These are phyloP conservation scores for Spea bombifrons DNA, from an alignment of 2,113 vertebrate species.

Conservation along the genomic window DNA sequence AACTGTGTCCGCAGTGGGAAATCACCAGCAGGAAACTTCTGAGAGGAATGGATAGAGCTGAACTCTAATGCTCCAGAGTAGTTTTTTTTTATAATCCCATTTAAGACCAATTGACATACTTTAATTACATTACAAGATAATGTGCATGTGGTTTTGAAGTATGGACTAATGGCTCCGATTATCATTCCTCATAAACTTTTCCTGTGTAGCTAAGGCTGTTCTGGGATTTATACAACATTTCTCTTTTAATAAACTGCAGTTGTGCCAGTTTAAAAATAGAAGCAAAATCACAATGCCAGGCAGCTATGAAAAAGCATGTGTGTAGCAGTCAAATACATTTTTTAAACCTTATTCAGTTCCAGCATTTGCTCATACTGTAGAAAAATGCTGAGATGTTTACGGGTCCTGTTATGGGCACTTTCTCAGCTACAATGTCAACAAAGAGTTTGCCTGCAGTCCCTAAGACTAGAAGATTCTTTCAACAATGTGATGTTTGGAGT, in stretches of 20 bases:
- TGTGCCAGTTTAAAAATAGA: constrained; percentile 1
- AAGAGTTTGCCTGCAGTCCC: background rate
- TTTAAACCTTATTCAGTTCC: background rate
- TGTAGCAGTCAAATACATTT: background rate
- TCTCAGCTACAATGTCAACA: background rate
- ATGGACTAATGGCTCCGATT: constrained; percentile 13
- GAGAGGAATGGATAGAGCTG: background rate
- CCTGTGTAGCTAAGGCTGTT: background rate
- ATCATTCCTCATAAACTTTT: background rate
- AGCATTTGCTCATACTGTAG: background rate
- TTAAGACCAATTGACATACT: constrained; percentile 9
- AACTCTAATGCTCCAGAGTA: background rate
- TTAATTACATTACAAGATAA: constrained; percentile 15
- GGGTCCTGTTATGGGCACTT: background rate
- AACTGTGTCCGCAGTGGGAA: no score
- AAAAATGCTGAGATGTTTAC: background rate
- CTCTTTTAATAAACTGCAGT: constrained; percentile 6
- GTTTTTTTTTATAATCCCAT: background rate
- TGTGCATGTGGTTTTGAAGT: constrained; percentile 15
- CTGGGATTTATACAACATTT: background rate
- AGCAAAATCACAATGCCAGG: constrained; percentile 1
- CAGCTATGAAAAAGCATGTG: background rate
- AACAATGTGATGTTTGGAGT: no score
- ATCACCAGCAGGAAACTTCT: no score
- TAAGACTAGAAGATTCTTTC: no score